Percentiles rank a stretch among this genome's conserved stretches.
phyloP scores from a whole-genome alignment of 2,113 vertebrate genomes.

The Myxocyprinus asiaticus region DNA sequence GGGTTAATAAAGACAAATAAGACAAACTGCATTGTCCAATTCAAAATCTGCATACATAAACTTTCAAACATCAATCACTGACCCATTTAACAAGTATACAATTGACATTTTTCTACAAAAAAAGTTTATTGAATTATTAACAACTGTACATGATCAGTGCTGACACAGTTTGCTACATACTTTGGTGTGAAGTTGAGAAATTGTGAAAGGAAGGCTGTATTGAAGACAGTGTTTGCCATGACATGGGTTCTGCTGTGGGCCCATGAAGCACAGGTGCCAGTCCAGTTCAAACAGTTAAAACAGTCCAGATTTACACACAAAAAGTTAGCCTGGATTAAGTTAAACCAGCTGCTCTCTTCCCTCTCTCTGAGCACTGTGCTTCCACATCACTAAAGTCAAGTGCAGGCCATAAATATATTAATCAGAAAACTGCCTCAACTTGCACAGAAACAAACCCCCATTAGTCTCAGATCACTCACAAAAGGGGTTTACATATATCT shows the following conservation, averaged over 20 bases:
- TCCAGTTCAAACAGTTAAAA: neutral
- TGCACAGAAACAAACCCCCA: slow-evolving; percentile 11
- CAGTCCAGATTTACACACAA: neutral
- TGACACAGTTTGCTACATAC: slow-evolving; percentile 82
- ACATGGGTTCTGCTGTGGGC: neutral
- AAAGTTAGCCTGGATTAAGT: neutral
- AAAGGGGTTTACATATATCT: slow-evolving; percentile 2
- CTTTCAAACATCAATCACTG: neutral
- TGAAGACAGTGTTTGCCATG: neutral
- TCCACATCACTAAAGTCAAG: slow-evolving; percentile 45
- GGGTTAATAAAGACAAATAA: neutral
- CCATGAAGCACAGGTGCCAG: neutral
- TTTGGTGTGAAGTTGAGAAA: slow-evolving; percentile 79
- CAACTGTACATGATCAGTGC: slow-evolving; percentile 79
- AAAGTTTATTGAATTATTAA: slow-evolving; percentile 77
- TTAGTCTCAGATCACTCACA: neutral
- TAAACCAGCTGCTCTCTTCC: slow-evolving; percentile 5
- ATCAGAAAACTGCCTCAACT: slow-evolving; percentile 24
- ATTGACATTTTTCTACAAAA: slow-evolving; percentile 66
- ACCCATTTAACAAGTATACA: neutral
- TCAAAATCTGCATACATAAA: neutral
- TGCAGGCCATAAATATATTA: slow-evolving; percentile 41
- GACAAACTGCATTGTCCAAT: slow-evolving; percentile 10
- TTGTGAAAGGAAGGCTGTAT: slow-evolving; percentile 49
- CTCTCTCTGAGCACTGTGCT: slow-evolving; percentile 16